A percentile compares a stretch with the other conserved stretches of the same genome.
Evolutionary conservation across 2,797 vertebrate species (phyloP).

Genomic region (Chelidonichthys spinosus): DNA sequence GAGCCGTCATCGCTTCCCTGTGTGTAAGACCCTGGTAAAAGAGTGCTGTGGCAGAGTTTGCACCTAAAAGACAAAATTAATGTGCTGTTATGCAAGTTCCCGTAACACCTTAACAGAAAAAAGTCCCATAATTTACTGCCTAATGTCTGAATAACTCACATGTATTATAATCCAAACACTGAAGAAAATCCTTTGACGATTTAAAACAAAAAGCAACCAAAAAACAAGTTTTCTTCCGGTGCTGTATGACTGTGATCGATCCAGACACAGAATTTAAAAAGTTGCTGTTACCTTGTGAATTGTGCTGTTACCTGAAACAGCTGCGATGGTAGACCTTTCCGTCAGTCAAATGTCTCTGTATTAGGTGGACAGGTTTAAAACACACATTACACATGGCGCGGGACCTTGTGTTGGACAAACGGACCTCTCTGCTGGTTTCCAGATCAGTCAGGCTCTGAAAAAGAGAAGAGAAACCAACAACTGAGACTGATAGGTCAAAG

Average conservation of each 20-base stretch:
- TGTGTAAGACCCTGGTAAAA: slow-evolving; percentile 60
- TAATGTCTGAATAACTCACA: background rate
- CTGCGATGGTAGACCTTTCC: slow-evolving; percentile 90
- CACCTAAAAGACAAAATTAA: slow-evolving; percentile 63
- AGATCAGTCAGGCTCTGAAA: slow-evolving; percentile 44
- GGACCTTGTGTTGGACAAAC: background rate
- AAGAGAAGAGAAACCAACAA: slow-evolving; percentile 37
- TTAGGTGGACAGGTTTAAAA: slow-evolving; percentile 87
- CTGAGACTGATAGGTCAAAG: slow-evolving; percentile 5
- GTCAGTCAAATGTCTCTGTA: slow-evolving; percentile 87
- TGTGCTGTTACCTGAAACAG: slow-evolving; percentile 88
- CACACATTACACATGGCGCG: slow-evolving; percentile 78
- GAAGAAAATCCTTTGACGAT: background rate
- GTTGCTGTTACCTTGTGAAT: slow-evolving; percentile 62
- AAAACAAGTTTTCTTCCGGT: background rate
- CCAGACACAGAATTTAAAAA: background rate
- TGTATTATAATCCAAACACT: background rate
- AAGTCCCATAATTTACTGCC: background rate
- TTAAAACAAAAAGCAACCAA: background rate
- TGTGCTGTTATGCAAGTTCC: background rate
- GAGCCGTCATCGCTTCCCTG: slow-evolving; percentile 39
- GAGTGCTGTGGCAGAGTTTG: slow-evolving; percentile 61
- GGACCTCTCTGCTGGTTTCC: slow-evolving; percentile 10
- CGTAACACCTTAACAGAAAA: background rate
- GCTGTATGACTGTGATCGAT: background rate